Percentiles rank a stretch among this genome's conserved stretches.
Evolutionary conservation across 2,888 invertebrate genomes (phyloP).

Genomic region (Tipula unca): DNA sequence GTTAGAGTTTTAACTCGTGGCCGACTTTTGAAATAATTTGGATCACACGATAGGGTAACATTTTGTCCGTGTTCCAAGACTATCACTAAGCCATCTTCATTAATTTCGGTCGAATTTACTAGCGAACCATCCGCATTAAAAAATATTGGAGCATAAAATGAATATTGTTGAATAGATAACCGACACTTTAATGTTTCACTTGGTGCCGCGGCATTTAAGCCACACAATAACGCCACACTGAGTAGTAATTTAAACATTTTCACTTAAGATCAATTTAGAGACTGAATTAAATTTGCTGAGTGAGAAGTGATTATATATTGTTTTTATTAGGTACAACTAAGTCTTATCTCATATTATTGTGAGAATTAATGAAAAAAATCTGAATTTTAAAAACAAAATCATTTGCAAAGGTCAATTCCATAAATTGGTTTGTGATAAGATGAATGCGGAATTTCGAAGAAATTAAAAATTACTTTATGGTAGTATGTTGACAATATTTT

Average conservation of each 20-base stretch:
- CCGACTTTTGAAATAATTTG: constrained; percentile 24
- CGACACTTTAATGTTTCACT: neutral
- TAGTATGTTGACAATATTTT: neutral
- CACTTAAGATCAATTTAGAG: neutral
- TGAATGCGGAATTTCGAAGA: neutral
- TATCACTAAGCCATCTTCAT: constrained; percentile 20
- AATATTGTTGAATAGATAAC: neutral
- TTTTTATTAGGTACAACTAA: neutral
- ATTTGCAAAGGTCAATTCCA: neutral
- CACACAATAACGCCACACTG: neutral
- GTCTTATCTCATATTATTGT: neutral
- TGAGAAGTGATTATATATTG: neutral
- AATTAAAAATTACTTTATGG: neutral
- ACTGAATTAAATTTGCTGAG: neutral
- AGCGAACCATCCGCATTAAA: constrained; percentile 23
- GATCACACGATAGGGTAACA: constrained; percentile 24
- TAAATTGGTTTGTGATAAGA: neutral
- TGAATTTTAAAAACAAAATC: neutral
- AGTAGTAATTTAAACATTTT: neutral
- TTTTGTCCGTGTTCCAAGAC: constrained; percentile 20
- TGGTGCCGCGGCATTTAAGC: neutral
- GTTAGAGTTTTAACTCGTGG: constrained; percentile 18
- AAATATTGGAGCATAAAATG: constrained; percentile 24
- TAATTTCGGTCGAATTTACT: constrained; percentile 21
- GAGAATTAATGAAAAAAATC: neutral